A percentile compares a stretch with the other conserved stretches of the same genome.
Evolutionary conservation across 2,888 invertebrate species (phyloP).

Genomic region (Leucophenga montana): DNA sequence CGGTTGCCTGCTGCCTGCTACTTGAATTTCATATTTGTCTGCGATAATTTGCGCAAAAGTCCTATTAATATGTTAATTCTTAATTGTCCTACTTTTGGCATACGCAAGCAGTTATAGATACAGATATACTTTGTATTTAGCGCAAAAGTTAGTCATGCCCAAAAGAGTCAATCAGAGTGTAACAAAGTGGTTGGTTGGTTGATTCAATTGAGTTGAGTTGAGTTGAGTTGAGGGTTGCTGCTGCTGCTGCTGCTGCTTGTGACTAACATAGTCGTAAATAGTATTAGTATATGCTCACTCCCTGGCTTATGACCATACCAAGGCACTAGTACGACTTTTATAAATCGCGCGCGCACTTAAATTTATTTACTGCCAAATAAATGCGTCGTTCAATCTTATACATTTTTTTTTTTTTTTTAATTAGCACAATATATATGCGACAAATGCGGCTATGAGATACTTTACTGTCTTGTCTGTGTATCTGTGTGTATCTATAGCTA

Average conservation of each 20-base stretch:
- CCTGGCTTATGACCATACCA: background rate
- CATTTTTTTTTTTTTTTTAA: no score
- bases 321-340: no score
- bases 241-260: no score
- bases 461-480: no score
- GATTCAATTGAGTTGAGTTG: background rate
- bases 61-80: slow-evolving; percentile 67
- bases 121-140: no score
- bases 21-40: slow-evolving; percentile 55
- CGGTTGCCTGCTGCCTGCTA: slow-evolving; percentile 31
- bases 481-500: no score
- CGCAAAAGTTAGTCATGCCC: slow-evolving; percentile 14
- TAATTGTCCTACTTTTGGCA: slow-evolving; percentile 58
- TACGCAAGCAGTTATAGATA: no score
- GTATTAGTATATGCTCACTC: background rate
- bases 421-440: background rate
- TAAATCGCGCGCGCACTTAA: slow-evolving; percentile 7
- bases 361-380: slow-evolving; percentile 9
- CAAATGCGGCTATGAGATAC: background rate
- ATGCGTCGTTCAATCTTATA: no score
- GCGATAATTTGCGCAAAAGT: slow-evolving; percentile 65
- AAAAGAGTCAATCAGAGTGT: background rate
- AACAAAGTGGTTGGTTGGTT: background rate
- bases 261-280: background rate
- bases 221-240: background rate